Base-by-base conservation (phyloP, 2,797 vertebrate genomes). In the Craterocephalus amniculus region DNA sequence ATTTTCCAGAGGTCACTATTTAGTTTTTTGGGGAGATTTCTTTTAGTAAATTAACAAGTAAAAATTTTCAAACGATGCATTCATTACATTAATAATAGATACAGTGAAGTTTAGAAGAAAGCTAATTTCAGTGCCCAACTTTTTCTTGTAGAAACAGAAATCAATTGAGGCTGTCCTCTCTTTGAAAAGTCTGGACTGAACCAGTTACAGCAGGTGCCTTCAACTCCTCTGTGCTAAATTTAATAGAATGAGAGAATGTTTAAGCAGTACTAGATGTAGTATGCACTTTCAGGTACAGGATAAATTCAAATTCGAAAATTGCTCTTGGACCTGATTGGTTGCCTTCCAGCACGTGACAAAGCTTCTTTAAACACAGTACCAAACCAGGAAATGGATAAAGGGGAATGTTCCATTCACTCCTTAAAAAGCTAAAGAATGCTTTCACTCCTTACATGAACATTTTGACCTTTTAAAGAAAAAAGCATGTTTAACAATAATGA, bases 381-480 rank as follows among this genome's bases (percentile, higher is more conserved):
- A 20, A 27, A 36, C 32, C 13, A 11, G 27, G 1, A 22, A 12
- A 52, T 4, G 18, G 4, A 10, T 58, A 60, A 43, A 29, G 4
- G 35, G 40, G 14, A 55, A 43, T 14, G 27, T 7, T 16, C 6
- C 52, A 18, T 9, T 14, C 27, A 29, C 52, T 55, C 14, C 9
- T 31, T 26, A 26, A 27, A 27, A 6, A 26, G 5, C 26, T 9
- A 11, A 49, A 16, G 26, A 26, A 27, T 29, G 52, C 52, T 9
- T 9, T 31, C 6, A 20, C 26, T 29, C 6, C 8, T 31, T 31
- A 31, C 10, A 16, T 31, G 13, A 8, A 13, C n/a, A n/a, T 31
- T 24, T 51, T 29, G 14, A 54, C 29, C 63, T 66, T 48, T 71
- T 67, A 69, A 32, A 54, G 54, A 64, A 52, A 8, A 52, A 69